Base-by-base conservation (phyloP, 2,797 vertebrate species). In the Nyctibius grandis region DNA sequence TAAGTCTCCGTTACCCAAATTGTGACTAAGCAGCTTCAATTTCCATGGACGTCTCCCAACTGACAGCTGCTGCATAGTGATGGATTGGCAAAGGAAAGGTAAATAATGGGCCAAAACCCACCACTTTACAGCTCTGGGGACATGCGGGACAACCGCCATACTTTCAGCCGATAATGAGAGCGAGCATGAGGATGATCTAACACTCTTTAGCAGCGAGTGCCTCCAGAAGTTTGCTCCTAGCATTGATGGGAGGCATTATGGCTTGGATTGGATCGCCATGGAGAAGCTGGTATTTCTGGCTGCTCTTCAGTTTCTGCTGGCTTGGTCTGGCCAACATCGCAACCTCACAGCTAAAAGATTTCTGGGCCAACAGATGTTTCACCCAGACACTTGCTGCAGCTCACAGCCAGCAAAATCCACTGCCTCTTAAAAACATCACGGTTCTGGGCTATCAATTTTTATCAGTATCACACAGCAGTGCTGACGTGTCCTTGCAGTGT, bases 401-500 rank as follows among this genome's bases (percentile, higher is more conserved):
- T 88, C n/a, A 34, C 34, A 61, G 42, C 11, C 80, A 78, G 47
- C 11, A 78, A 91, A 92, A n/a, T 21, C 20, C 56, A n/a, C 40
- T 63, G 68, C 33, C 64, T 79, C 23, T 59, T 26, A 15, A 38
- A 89, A 59, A 51, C 23, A 0, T 40, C 34, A 38, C 16, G 47
- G 15, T 28, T 79, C 29, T 17, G 34, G 38, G n/a, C 61, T 54
- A n/a, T 47, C 0, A 0, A 1, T 50, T 78, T 68, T 73, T 40
- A n/a, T 21, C 50, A 45, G 38, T 17, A 40, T 53, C 50, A 75
- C 6, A 3, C 2, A 16, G 23, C 23, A 53, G 33, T 25, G 53
- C 42, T 83, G 69, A 19, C 0, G 0, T 12, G 42, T 54, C 63
- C 72, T 73, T 76, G n/a, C 10, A 57, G 42, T 6, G 26, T 11